Conservation (phyloP, 1,140 invertebrate genomes). For the Hyles euphorbiae region DNA sequence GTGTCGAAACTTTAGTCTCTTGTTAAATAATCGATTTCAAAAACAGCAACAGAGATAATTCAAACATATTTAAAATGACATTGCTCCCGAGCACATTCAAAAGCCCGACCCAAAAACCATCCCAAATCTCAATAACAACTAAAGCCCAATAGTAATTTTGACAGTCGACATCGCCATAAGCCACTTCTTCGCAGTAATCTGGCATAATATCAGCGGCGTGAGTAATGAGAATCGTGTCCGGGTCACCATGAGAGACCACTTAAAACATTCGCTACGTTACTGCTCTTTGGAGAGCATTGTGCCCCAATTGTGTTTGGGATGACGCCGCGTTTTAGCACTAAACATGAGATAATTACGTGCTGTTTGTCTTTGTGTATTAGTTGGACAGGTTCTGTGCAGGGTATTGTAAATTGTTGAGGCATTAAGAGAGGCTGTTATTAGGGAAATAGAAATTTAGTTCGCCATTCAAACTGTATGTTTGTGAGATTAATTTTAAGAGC, state of each 20-base stretch:
- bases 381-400: neutral
- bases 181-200: neutral
- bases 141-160: no score
- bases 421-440: neutral
- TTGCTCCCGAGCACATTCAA: no score
- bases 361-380: no score
- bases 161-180: neutral
- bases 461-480: no score
- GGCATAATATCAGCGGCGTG: conserved; percentile 22
- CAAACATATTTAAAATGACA: no score
- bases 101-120: no score
- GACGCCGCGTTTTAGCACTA: neutral
- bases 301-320: conserved; percentile 2
- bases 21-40: no score
- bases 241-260: conserved; percentile 18
- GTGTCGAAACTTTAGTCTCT: no score
- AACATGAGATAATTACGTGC: neutral
- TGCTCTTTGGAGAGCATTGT: neutral
- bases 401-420: neutral
- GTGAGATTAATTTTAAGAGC: no score
- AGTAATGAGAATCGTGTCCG: conserved; percentile 25
- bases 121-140: no score
- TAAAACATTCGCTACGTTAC: conserved; percentile 12
- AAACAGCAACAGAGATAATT: no score
- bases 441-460: neutral